Evolutionary conservation across 2,888 invertebrate genomes (phyloP).

Genomic region (Pecten maximus): DNA sequence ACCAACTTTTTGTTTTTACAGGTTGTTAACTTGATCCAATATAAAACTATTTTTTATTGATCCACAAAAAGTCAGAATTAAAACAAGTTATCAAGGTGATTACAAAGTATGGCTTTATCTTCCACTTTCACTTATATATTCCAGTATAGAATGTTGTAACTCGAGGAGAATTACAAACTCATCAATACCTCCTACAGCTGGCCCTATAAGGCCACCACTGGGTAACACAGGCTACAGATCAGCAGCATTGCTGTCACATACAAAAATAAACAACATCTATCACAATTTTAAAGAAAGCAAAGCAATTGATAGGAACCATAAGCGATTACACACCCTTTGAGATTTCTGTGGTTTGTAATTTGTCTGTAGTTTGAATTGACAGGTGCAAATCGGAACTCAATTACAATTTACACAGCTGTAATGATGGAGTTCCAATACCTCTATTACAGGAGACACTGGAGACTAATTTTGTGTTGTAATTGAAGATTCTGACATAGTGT

Average conservation of each 20-base stretch:
- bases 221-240: neutral
- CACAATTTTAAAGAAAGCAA: neutral
- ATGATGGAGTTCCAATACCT: neutral
- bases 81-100: neutral
- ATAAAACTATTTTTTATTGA: neutral
- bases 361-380: neutral
- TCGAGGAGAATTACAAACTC: neutral
- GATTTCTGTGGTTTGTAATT: neutral
- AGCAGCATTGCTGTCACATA: neutral
- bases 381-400: conserved; percentile 21
- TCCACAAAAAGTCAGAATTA: neutral
- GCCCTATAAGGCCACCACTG: neutral
- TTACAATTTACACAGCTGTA: neutral
- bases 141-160: neutral
- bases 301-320: neutral
- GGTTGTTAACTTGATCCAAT: neutral
- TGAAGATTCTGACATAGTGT: neutral
- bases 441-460: neutral
- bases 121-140: neutral
- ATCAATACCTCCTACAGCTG: neutral
- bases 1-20: too few species aligned
- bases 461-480: neutral
- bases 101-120: neutral
- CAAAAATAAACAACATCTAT: neutral
- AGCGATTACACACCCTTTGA: neutral